A percentile compares a stretch with the other conserved stretches of the same genome.
Conservation (phyloP, 2,113 vertebrate species). For the Gambusia holbrooki region DNA sequence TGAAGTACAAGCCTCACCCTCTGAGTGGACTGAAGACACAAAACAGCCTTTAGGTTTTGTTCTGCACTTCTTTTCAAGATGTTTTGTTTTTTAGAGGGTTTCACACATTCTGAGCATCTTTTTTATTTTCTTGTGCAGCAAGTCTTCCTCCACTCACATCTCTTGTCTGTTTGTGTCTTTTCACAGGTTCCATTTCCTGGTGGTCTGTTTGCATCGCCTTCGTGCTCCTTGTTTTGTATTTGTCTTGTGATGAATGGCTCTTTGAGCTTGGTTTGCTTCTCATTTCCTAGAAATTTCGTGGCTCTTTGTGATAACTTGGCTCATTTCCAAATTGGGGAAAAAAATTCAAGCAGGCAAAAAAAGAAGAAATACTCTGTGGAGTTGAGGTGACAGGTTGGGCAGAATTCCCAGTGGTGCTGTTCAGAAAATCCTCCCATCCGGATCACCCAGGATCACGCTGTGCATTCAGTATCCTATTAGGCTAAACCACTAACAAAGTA, state of each 20-base stretch:
- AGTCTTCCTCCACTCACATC: neutral
- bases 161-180: neutral
- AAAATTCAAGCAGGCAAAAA: constrained; percentile 5
- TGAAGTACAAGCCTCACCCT: neutral
- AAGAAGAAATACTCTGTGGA: neutral
- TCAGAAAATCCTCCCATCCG: constrained; percentile 3
- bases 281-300: constrained; percentile 2
- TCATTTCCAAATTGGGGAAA: neutral
- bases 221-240: neutral
- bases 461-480: constrained; percentile 20
- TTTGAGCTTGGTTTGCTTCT: neutral
- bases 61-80: neutral
- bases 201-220: constrained; percentile 7
- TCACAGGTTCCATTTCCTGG: neutral
- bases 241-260: neutral
- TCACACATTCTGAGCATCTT: neutral
- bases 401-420: neutral
- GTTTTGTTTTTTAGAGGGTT: neutral
- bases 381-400: constrained; percentile 9
- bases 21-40: neutral
- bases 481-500: constrained; percentile 11
- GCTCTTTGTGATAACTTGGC: constrained; percentile 6
- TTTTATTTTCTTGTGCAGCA: neutral
- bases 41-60: neutral
- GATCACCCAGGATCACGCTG: constrained; percentile 10